A percentile compares a stretch with the other conserved stretches of the same genome.
Conservation (phyloP, 2,888 invertebrate species). For the Lycocerus yunnanus region DNA sequence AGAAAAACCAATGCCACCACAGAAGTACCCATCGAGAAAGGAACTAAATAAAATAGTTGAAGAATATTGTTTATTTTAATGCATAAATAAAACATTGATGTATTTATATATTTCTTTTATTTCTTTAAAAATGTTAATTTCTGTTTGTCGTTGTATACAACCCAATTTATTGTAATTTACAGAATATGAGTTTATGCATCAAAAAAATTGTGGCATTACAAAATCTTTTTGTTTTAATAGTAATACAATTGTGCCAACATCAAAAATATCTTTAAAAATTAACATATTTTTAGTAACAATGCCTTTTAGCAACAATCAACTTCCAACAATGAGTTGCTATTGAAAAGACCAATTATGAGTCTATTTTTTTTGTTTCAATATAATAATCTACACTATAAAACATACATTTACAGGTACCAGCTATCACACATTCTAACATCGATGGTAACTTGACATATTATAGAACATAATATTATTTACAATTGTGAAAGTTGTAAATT, state of each 20-base stretch:
- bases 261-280: not conserved
- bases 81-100: not conserved
- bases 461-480: conserved; percentile 35
- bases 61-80: not conserved
- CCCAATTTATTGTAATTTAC: conserved; percentile 8
- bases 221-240: not conserved
- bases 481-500: conserved; percentile 33
- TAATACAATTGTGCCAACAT: not conserved
- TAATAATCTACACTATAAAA: not conserved
- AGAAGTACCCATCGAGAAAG: conserved; percentile 59
- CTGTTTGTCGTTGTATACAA: conserved; percentile 13
- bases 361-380: conserved; percentile 9
- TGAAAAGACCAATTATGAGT: conserved; percentile 1
- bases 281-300: not conserved
- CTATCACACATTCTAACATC: conserved; percentile 48
- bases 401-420: conserved; percentile 45
- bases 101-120: not conserved
- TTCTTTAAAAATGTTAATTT: conserved; percentile 9
- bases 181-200: not conserved
- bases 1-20: conserved; percentile 67
- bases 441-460: conserved; percentile 40
- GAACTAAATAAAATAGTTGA: conserved; percentile 34
- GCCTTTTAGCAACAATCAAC: not conserved
- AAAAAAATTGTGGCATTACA: not conserved
- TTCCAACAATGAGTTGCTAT: not conserved